Conservation (phyloP, 2,113 vertebrate genomes). For the Aspiorhynchus laticeps region DNA sequence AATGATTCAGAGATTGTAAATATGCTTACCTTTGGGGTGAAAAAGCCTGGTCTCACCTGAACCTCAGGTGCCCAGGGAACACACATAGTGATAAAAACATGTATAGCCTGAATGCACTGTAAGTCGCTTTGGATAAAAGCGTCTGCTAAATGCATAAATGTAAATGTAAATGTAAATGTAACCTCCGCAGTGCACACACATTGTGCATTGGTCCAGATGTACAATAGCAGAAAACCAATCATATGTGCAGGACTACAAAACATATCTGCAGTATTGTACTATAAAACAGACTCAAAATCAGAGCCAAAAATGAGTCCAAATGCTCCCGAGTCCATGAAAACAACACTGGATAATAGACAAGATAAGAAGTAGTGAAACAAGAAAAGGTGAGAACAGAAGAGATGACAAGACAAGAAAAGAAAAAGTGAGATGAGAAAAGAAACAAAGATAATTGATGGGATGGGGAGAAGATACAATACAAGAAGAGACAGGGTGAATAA, state of each 20-base stretch:
- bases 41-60: background rate
- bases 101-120: too few species aligned
- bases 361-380: background rate
- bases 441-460: too few species aligned
- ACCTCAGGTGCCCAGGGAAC: background rate
- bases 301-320: background rate
- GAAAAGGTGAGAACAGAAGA: background rate
- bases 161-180: too few species aligned
- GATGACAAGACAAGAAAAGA: background rate
- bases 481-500: too few species aligned
- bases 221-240: background rate
- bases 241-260: background rate
- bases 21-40: background rate
- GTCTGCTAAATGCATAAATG: too few species aligned
- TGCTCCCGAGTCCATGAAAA: background rate
- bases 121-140: too few species aligned
- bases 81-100: too few species aligned
- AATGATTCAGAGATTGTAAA: background rate
- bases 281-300: background rate
- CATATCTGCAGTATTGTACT: background rate
- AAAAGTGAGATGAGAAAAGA: background rate
- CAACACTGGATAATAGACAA: background rate
- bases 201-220: background rate
- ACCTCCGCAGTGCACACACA: background rate
- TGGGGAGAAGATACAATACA: too few species aligned